Base-by-base conservation (phyloP, 2,113 vertebrate species). In the Cranoglanis bouderius region DNA sequence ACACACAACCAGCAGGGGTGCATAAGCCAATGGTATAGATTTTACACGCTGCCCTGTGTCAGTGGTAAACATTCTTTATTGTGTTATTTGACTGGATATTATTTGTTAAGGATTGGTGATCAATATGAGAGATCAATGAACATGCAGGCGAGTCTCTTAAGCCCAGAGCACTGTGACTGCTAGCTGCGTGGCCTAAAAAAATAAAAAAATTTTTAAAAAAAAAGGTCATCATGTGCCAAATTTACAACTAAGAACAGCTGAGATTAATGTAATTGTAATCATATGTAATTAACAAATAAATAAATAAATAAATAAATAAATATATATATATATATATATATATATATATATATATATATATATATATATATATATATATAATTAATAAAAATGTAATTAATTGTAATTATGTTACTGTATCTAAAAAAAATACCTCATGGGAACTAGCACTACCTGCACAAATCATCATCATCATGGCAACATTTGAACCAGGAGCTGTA, bases 51-150 rank as follows among this genome's bases (percentile, higher is more conserved):
- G n/a, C 46, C 86, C 32, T 38, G 83, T 85, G 75, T 88, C 82
- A 89, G 21, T 55, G 43, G 63, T 90, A 81, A 91, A 88, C 85
- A 85, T 78, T 91, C 84, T 84, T 90, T 61, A 86, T 85, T 89
- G 83, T 88, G 84, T 88, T 89, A 88, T 91, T 88, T 72, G 70
- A 89, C 51, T 86, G 70, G 67, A 65, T 88, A 89, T 88, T 91
- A 89, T 88, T 91, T 89, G 88, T 91, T 91, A 88, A 84, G 81
- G 86, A 72, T 85, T 67, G 78, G 57, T 84, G 59, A 91, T 91
- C 90, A 90, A 89, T 91, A 88, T 57, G 21, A 43, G 46, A 83
- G 85, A 88, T 89, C 90, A 84, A 90, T 90, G 70, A 80, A 78
- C 90, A 86, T 53, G 70, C n/a, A 19, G 4, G 21, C 26, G 29